Base-by-base conservation (phyloP, 1,140 invertebrate species). In the Pectinophora gossypiella region DNA sequence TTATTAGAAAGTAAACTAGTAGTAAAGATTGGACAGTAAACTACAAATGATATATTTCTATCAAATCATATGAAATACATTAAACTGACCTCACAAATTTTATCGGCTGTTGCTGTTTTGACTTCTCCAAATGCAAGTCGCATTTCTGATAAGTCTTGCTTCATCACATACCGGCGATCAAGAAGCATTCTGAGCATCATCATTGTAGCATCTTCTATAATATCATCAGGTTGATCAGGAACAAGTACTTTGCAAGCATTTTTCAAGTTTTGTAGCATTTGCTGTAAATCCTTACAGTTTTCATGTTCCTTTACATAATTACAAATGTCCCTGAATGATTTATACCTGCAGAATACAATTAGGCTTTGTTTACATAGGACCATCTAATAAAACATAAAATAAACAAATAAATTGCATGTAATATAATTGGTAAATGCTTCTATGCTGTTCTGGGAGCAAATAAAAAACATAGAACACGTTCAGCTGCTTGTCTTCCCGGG, bases 191-290 rank as follows among this genome's bases (percentile, higher is more conserved):
- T 76, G 27, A 94, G 80, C 3, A 90, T 63, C 59, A 91, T 90
- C 3, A 93, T 81, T 19, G 90, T 78, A 35, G 92, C 89, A 71
- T 93, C 91, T 70, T 94, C 90, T 19, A 92, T 80, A 9, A 91
- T 72, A 50, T 92, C 89, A 54, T 84, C 62, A 21, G 85, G 56
- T 20, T 89, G 85, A 19, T 91, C 73, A 18, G 84, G 83, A 10
- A 77, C 76, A 6, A 88, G 59, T 0, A 76, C 54, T 59, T 80
- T 77, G 49, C 73, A 76, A 13, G 75, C 57, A 15, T 79, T 78
- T 51, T 85, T 85, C 2, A 83, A 49, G 42, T 76, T 35, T 27
- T 64, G 35, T 0, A 84, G 54, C 9, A 67, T 58, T 53, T 63
- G 61, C 19, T 72, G 12, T 19, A 79, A 46, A 5, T 55, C 42